Evolutionary conservation across 2,113 vertebrate species (phyloP).

Genomic region (Myiozetetes cayanensis): DNA sequence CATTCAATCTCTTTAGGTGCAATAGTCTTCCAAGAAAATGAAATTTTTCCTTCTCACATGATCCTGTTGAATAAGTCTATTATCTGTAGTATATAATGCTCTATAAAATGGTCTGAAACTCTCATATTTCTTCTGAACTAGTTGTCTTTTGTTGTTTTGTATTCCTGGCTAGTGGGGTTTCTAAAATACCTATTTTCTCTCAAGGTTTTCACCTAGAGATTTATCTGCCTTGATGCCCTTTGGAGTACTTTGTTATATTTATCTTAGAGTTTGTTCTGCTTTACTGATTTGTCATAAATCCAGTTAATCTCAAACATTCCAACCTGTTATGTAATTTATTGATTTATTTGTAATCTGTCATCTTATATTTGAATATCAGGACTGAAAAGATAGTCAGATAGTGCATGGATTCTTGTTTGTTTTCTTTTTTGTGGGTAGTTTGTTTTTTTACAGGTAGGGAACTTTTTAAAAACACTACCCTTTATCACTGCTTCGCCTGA

Average conservation of each 20-base stretch:
- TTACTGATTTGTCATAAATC: neutral
- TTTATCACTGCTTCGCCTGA: neutral
- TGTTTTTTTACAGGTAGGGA: neutral
- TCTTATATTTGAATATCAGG: neutral
- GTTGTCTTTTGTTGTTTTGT: neutral
- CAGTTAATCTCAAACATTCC: neutral
- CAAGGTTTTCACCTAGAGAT: neutral
- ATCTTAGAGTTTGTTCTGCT: neutral
- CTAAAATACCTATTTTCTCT: neutral
- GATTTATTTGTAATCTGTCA: neutral
- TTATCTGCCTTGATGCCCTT: neutral
- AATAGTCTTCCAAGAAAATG: neutral
- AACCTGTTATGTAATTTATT: neutral
- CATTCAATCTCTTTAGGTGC: neutral
- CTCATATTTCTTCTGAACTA: neutral
- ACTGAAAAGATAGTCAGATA: neutral
- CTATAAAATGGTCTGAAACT: neutral
- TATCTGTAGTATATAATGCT: neutral
- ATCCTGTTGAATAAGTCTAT: neutral
- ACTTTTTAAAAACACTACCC: neutral
- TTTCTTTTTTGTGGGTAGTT: neutral
- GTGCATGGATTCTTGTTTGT: neutral
- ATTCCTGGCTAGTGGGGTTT: neutral
- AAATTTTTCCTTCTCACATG: neutral
- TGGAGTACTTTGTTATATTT: neutral